Evolutionary conservation across 2,797 vertebrate species (phyloP).

Genomic region (Cuculus canorus): DNA sequence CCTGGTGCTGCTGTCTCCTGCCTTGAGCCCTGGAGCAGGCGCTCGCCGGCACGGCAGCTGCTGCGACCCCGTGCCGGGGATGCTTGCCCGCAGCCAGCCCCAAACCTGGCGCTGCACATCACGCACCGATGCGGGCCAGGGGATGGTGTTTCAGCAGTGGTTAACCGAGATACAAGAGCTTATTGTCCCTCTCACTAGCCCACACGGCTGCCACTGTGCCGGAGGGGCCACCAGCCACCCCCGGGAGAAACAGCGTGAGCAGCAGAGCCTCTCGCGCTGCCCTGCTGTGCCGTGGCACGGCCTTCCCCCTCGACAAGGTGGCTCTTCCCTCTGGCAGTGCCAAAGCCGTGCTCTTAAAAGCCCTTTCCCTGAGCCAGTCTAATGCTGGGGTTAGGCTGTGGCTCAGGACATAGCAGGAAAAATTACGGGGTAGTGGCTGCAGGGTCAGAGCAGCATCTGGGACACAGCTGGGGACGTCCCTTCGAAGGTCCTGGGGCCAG

Average conservation of each 20-base stretch:
- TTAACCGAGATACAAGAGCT: neutral
- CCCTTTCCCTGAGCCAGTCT: neutral
- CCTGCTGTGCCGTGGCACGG: neutral
- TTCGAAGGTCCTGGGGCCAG: neutral
- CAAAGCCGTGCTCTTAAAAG: neutral
- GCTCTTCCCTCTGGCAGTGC: neutral
- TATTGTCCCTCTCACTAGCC: neutral
- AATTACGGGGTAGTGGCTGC: neutral
- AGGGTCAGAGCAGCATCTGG: neutral
- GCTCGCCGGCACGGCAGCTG: neutral
- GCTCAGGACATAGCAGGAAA: neutral
- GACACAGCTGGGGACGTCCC: neutral
- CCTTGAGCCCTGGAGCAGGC: neutral
- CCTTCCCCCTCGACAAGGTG: neutral
- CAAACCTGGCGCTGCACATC: neutral
- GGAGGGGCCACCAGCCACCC: rapidly evolving
- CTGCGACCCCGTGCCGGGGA: rapidly evolving
- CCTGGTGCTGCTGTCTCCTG: neutral
- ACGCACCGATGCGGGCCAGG: rapidly evolving
- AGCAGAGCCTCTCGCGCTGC: neutral
- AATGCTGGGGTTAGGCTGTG: neutral
- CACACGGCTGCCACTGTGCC: neutral
- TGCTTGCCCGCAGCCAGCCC: neutral
- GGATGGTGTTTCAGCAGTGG: neutral
- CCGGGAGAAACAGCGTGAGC: rapidly evolving